Percentiles rank a stretch among this genome's conserved stretches.
Evolutionary conservation across 1,140 invertebrate species (phyloP).

Genomic region (Scaptomyza montana): DNA sequence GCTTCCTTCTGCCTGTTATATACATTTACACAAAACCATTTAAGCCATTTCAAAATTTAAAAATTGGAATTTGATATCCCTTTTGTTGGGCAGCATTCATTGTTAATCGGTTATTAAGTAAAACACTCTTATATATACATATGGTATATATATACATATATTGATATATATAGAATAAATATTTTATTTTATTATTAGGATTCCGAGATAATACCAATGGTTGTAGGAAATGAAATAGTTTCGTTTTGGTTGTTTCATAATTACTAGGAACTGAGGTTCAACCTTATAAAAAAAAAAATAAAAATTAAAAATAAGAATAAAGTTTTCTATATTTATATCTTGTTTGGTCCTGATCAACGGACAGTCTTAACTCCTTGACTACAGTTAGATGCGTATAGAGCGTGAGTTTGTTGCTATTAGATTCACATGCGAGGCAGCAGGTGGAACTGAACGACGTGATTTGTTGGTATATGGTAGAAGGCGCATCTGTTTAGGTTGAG

Average conservation of each 20-base stretch:
- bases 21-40: no score
- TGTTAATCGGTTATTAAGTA: no score
- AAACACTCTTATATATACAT: no score
- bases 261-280: conserved; percentile 42
- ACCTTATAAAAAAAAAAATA: conserved; percentile 24
- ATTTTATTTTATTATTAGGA: no score
- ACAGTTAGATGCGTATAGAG: conserved; percentile 54
- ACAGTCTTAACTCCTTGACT: not conserved
- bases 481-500: conserved; percentile 46
- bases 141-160: no score
- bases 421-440: not conserved
- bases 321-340: conserved; percentile 19
- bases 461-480: conserved; percentile 25
- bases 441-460: conserved; percentile 9
- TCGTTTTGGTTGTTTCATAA: not conserved
- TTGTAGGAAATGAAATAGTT: no score
- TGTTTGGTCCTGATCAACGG: not conserved
- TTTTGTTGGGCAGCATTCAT: no score
- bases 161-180: no score
- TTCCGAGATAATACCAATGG: no score
- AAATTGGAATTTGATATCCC: no score
- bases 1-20: no score
- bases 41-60: no score
- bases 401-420: conserved; percentile 22
- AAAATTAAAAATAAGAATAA: not conserved